Conservation (phyloP, 2,797 vertebrate genomes). For the Trichosurus vulpecula region DNA sequence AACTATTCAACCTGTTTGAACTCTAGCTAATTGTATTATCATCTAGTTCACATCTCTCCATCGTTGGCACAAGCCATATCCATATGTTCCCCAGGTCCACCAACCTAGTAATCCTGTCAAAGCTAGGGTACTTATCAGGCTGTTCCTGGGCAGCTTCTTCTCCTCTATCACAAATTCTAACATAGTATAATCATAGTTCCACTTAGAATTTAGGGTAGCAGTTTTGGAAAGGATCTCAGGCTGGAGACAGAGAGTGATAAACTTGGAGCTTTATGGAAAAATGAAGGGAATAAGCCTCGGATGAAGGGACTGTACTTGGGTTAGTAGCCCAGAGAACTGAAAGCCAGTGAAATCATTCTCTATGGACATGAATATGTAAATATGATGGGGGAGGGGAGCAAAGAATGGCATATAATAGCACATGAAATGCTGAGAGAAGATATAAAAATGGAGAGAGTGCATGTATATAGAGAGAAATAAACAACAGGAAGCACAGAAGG, state of each 20-base stretch:
- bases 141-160: background rate
- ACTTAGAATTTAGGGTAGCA: background rate
- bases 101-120: background rate
- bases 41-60: background rate
- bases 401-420: background rate
- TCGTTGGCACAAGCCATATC: background rate
- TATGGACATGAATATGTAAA: background rate
- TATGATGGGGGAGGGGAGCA: background rate
- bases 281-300: background rate
- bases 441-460: slow-evolving; percentile 15
- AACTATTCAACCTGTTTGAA: background rate
- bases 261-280: background rate
- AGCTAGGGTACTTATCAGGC: background rate
- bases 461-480: slow-evolving; percentile 42
- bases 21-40: background rate
- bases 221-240: background rate
- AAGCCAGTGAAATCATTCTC: background rate
- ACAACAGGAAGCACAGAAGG: slow-evolving; percentile 62
- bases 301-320: background rate
- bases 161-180: background rate
- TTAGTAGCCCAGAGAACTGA: background rate
- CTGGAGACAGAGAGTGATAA: background rate
- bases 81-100: background rate
- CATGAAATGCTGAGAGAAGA: background rate
- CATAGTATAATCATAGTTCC: background rate